These are phyloP conservation scores for Andricus grossulariae DNA, from an alignment of 1,140 invertebrate genomes.

Conservation along the genomic window DNA sequence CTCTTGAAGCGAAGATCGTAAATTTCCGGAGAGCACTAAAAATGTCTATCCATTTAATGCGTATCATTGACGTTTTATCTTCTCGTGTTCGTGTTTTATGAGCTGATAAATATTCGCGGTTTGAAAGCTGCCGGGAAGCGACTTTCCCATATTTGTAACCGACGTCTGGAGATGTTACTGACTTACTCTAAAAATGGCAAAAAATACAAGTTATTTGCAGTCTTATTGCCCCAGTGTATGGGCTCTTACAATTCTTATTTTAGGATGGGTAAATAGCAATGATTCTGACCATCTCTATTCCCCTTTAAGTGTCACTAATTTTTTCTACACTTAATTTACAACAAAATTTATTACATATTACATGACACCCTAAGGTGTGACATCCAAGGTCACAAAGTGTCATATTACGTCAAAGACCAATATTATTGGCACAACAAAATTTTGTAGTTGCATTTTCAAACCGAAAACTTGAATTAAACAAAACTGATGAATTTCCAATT, in stretches of 20 bases:
- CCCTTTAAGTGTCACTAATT: no score
- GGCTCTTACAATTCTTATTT: not conserved
- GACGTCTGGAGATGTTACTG: slow-evolving; percentile 9
- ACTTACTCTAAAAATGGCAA: not conserved
- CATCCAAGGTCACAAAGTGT: no score
- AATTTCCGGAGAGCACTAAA: slow-evolving; percentile 22
- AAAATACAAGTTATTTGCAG: not conserved
- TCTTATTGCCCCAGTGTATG: not conserved
- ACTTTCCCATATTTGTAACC: slow-evolving; percentile 30
- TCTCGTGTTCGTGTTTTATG: slow-evolving; percentile 28
- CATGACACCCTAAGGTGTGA: no score
- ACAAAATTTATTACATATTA: no score
- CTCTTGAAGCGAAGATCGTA: slow-evolving; percentile 1
- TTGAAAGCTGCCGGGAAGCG: slow-evolving; percentile 27
- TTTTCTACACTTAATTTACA: no score
- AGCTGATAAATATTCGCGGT: slow-evolving; percentile 31
- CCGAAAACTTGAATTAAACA: no score
- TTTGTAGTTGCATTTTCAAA: no score
- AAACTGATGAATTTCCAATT: no score
- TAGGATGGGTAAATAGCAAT: not conserved
- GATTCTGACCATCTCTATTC: no score
- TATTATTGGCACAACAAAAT: no score
- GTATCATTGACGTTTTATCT: slow-evolving; percentile 32
- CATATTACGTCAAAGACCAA: no score
- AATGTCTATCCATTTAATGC: slow-evolving; percentile 30